Base-by-base conservation (phyloP, 1,140 invertebrate genomes). In the Bombus confusus region DNA sequence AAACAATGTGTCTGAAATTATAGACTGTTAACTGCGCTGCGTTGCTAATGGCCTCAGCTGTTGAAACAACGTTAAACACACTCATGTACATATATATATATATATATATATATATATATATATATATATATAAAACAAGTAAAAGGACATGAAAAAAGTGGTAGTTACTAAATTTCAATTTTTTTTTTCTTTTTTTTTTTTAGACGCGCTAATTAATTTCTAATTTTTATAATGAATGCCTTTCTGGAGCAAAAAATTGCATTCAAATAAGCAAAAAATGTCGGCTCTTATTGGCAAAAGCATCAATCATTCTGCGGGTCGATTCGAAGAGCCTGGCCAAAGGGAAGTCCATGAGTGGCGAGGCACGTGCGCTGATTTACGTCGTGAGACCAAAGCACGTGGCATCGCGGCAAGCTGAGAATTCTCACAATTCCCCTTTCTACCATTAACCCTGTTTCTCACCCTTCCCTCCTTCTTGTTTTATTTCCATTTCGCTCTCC, bases 311-410 rank as follows among this genome's bases (percentile, higher is more conserved):
- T 52, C 75, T 2, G 28, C 12, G 12, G 57, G 73, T 71, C 72
- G 87, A 86, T 73, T 75, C 69, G 78, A 66, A 66, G 71, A 83
- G 68, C 3, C 10, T 62, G 15, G 37, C 57, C 69, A 81, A 87
- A 77, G 79, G 77, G 69, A 83, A 80, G 31, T 47, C 64, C 34
- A 77, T 34, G 71, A 68, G 34, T 59, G 80, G 28, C 68, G 68
- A 88, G 87, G 87, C 85, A 89, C 87, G 85, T 87, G 87, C 85
- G 85, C 47, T 90, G 88, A 90, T 90, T 90, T 90, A 90, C 81
- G 87, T 87, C 85, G 72, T 86, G 84, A 80, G 87, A 88, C 59
- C 68, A 9, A 77, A 87, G 80, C 88, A 90, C 88, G 88, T 90
- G 87, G 82, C 83, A 74, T 59, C 57, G 74, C 31, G 73, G 80